Evolutionary conservation across 2,113 vertebrate genomes (phyloP).

Genomic region (Anolis carolinensis): DNA sequence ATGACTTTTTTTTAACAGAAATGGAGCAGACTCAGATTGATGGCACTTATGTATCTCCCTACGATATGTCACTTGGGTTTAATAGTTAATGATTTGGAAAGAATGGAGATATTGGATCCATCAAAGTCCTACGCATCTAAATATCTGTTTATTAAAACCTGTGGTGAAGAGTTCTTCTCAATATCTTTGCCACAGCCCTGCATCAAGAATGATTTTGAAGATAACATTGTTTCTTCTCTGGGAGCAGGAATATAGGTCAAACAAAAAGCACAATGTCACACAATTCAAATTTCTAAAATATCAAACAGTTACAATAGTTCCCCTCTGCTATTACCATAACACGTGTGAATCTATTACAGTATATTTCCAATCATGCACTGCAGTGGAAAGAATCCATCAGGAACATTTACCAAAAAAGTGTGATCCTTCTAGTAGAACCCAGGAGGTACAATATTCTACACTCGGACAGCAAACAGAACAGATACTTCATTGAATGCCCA

Average conservation of each 20-base stretch:
- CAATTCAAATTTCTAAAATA: conserved; percentile 39
- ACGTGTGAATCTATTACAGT: conserved; percentile 49
- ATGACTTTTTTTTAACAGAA: neutral
- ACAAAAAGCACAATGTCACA: conserved; percentile 67
- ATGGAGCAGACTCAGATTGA: neutral
- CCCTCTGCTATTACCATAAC: conserved; percentile 46
- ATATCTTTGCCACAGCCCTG: conserved; percentile 32
- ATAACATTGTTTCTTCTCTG: conserved; percentile 50
- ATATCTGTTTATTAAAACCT: neutral
- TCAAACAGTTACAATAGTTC: conserved; percentile 42
- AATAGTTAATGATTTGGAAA: conserved; percentile 27
- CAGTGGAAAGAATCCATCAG: conserved; percentile 56
- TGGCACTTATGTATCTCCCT: neutral
- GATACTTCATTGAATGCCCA: conserved; percentile 51
- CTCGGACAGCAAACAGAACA: conserved; percentile 40
- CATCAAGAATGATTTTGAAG: conserved; percentile 38
- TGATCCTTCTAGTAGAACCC: conserved; percentile 59
- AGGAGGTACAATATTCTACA: conserved; percentile 44
- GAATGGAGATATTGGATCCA: neutral
- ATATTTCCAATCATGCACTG: conserved; percentile 60
- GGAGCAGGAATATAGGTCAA: conserved; percentile 22
- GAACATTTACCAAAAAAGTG: conserved; percentile 44
- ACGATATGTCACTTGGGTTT: neutral
- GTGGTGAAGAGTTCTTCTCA: conserved; percentile 37
- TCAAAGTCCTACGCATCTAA: neutral